phyloP scores from a whole-genome alignment of 2,797 vertebrate species.

The Tenualosa ilisha region DNA sequence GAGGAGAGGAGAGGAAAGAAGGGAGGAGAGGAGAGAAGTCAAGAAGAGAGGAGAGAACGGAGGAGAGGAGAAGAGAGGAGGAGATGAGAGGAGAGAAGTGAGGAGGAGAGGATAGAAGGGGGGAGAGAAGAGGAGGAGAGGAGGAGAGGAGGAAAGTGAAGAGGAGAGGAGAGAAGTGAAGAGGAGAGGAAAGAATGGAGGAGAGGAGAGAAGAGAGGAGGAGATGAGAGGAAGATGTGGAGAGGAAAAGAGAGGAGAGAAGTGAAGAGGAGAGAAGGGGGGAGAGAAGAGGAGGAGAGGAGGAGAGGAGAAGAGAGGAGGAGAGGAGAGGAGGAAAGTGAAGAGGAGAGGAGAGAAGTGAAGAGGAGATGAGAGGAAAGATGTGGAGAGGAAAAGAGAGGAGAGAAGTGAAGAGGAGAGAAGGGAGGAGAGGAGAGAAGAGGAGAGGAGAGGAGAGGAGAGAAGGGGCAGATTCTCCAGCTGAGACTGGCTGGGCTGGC shows the following conservation, averaged over 20 bases:
- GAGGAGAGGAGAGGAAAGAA: background rate
- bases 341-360: conserved; percentile 79
- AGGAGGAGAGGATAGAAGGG: background rate
- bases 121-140: background rate
- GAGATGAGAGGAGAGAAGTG: background rate
- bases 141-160: no score
- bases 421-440: background rate
- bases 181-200: background rate
- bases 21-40: background rate
- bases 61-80: background rate
- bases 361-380: conserved; percentile 28
- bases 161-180: background rate
- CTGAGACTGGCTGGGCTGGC: conserved; percentile 48
- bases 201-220: background rate
- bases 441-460: background rate
- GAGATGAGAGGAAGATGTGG: no score
- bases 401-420: background rate
- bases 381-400: no score
- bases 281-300: no score
- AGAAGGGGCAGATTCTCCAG: conserved; percentile 27
- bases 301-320: no score
- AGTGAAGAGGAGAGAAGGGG: background rate
- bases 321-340: conserved; percentile 45
- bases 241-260: no score
- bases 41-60: background rate